Base-by-base conservation (phyloP, 1,140 invertebrate genomes). In the Pentalonia nigronervosa region DNA sequence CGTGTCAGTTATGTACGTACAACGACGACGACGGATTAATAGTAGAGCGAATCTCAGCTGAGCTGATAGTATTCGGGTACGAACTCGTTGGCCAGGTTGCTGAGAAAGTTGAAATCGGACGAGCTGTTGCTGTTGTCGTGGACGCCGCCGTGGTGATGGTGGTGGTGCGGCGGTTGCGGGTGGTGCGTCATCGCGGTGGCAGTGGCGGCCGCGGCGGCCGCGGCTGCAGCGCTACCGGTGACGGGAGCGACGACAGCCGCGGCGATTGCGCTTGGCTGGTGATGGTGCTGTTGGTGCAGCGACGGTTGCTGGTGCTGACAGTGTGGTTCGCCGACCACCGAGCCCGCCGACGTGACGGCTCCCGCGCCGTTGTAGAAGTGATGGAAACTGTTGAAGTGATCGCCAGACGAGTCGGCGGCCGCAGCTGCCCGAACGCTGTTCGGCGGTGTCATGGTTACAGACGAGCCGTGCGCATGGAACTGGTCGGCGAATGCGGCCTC, bases 1-100 rank as follows among this genome's bases (percentile, higher is more conserved):
- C 36, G 34, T 21, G 36, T n/a, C 6, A 21, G 41, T 45, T 14
- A 25, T 84, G 41, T 41, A 41, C 41, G 41, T 41, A 87, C 25
- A 11, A 11, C 45, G 11, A 25, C 84, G 25, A 81, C 30, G 17
- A 81, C n/a, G 0, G 41, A 8, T 41, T 81, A 92, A 36, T 56
- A 93, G 81, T 86, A 83, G 25, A 91, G 67, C 92, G 92, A 86
- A 90, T 94, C 94, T 96, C 95, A 96, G 94, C 97, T 97, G 95
- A 98, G 97, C 95, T 98, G 97, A 95, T 98, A 98, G 95, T 98
- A 98, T 95, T 98, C 98, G 0, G 98, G 98, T 2, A 97, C 97
- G 95, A 98, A 98, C 94, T 98, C 98, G 95, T 98, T 98, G 91
- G 98, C 98, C 94, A 98, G 96, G 95, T 98, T 98, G 94, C 97